Conservation (phyloP, 2,113 vertebrate genomes). For the Lates calcarifer region DNA sequence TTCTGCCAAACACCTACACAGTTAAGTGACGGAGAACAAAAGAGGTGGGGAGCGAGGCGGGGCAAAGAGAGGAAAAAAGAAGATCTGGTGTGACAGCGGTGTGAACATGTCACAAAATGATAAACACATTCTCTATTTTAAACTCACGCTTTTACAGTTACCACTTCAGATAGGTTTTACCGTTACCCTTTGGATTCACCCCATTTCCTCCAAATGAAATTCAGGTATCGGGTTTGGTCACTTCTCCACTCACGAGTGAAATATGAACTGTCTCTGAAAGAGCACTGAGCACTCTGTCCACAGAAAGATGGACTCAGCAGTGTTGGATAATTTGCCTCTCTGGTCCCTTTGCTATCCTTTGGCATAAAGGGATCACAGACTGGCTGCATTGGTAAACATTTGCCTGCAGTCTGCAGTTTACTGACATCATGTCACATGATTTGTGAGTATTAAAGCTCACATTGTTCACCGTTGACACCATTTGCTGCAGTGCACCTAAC, state of each 20-base stretch:
- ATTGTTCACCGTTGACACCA: background rate
- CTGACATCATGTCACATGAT: slow-evolving; percentile 45
- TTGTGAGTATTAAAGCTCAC: slow-evolving; percentile 17
- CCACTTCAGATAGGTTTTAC: slow-evolving; percentile 11
- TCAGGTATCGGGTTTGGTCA: slow-evolving; percentile 51
- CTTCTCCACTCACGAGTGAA: slow-evolving; percentile 53
- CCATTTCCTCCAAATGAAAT: slow-evolving; percentile 59
- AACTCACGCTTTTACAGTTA: slow-evolving; percentile 10
- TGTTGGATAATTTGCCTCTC: slow-evolving; percentile 44
- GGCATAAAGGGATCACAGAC: slow-evolving; percentile 42
- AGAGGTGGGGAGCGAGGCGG: slow-evolving; percentile 18
- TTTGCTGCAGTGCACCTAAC: background rate
- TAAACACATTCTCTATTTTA: slow-evolving; percentile 20
- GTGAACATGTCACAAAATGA: slow-evolving; percentile 10
- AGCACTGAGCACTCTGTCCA: slow-evolving; percentile 49
- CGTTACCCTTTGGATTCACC: slow-evolving; percentile 29
- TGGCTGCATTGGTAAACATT: slow-evolving; percentile 47
- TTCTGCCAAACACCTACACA: slow-evolving; percentile 61
- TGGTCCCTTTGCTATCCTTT: slow-evolving; percentile 36
- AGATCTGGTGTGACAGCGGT: slow-evolving; percentile 16
- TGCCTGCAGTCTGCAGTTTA: slow-evolving; percentile 58
- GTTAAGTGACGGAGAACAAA: slow-evolving; percentile 46
- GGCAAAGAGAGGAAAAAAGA: background rate
- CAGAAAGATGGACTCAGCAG: slow-evolving; percentile 55
- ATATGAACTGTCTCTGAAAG: slow-evolving; percentile 53